phyloP scores from a whole-genome alignment of 2,113 vertebrate genomes.

The Nibea albiflora region DNA sequence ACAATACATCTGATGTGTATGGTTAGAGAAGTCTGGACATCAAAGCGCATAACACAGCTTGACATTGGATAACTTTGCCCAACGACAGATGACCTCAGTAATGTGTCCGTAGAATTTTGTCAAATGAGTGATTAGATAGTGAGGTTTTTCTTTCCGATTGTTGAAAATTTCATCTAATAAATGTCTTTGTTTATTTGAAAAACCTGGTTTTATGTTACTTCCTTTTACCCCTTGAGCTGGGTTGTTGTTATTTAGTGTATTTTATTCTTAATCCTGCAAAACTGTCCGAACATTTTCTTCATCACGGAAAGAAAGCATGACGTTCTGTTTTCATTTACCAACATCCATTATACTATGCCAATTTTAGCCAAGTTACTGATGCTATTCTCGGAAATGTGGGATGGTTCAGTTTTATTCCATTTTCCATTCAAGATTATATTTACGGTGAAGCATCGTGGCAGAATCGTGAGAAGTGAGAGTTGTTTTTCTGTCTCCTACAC shows the following conservation, averaged over 20 bases:
- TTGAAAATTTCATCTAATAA: too few relatives aligned
- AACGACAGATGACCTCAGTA: conserved; percentile 50
- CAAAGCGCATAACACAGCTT: not conserved
- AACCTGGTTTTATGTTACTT: too few relatives aligned
- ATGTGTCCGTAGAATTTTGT: not conserved
- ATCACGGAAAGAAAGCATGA: not conserved
- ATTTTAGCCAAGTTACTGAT: not conserved
- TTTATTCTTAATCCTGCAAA: not conserved
- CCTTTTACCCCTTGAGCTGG: too few relatives aligned
- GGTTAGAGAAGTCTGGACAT: conserved; percentile 12
- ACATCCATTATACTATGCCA: not conserved
- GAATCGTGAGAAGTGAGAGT: not conserved
- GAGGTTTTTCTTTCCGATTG: too few relatives aligned
- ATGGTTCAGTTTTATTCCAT: not conserved
- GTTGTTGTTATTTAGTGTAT: not conserved
- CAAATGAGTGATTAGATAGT: not conserved
- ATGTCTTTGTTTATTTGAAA: too few relatives aligned
- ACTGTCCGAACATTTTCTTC: not conserved
- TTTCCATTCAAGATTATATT: not conserved
- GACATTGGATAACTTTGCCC: conserved; percentile 4
- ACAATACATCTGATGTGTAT: not conserved
- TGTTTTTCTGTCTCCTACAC: not conserved
- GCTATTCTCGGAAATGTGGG: not conserved
- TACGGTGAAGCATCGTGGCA: not conserved
- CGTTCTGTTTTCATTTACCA: not conserved